These are phyloP conservation scores for Melanotaenia boesemani DNA, from an alignment of 2,797 vertebrate species.

Conservation along the genomic window DNA sequence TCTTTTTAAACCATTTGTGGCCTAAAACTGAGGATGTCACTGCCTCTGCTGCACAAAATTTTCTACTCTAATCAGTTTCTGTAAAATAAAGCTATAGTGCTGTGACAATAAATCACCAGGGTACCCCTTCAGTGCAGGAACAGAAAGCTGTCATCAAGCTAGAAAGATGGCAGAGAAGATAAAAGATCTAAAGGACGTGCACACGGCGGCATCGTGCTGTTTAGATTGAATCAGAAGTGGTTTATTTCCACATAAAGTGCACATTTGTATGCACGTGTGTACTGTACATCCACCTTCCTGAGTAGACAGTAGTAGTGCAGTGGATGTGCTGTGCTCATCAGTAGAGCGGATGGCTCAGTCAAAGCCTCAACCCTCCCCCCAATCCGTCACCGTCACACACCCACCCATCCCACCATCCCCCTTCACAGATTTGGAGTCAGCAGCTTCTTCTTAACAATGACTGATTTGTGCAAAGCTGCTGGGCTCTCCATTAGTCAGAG, in stretches of 20 bases:
- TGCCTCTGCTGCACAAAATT: not conserved
- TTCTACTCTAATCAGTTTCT: not conserved
- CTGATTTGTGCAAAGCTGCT: conserved; percentile 60
- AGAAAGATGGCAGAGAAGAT: not conserved
- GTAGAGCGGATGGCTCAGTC: conserved; percentile 59
- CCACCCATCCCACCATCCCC: conserved; percentile 53
- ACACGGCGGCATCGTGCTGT: no score
- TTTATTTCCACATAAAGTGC: conserved; percentile 13
- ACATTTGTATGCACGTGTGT: not conserved
- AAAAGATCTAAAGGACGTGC: not conserved
- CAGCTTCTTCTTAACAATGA: conserved; percentile 78
- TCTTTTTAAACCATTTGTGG: no score
- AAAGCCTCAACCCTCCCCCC: conserved; percentile 69
- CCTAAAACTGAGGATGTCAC: not conserved
- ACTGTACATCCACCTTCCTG: not conserved
- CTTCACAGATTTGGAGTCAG: conserved; percentile 78
- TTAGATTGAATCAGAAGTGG: conserved; percentile 2
- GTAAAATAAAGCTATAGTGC: not conserved
- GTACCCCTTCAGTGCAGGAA: not conserved
- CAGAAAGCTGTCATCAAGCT: not conserved
- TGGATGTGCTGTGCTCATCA: conserved; percentile 64
- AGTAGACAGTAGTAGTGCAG: conserved; percentile 20
- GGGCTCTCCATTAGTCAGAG: conserved; percentile 44
- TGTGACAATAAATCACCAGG: not conserved
- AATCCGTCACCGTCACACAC: conserved; percentile 44